A percentile compares a stretch with the other conserved stretches of the same genome.
Conservation (phyloP, 2,113 vertebrate species). For the Sminthopsis crassicaudata region DNA sequence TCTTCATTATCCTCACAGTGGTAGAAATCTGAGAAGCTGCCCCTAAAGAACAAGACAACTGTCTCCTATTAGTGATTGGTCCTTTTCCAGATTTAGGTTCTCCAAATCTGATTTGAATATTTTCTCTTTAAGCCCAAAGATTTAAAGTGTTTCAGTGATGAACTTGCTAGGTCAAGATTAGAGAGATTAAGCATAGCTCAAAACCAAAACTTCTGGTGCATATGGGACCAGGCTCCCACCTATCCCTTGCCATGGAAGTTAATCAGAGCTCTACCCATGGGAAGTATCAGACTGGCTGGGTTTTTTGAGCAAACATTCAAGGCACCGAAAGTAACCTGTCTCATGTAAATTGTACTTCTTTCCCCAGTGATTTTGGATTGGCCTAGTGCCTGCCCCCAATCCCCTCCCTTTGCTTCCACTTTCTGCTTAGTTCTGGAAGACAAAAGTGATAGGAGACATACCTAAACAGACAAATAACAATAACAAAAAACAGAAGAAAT, state of each 20-base stretch:
- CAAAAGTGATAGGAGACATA: background rate
- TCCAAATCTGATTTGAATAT: slow-evolving; percentile 7
- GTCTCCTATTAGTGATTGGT: slow-evolving; percentile 12
- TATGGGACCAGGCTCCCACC: background rate
- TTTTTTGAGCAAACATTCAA: background rate
- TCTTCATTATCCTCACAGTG: background rate
- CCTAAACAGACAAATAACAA: background rate
- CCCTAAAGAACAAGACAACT: slow-evolving; percentile 9
- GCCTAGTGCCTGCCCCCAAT: background rate
- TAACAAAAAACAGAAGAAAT: background rate
- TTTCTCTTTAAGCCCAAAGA: background rate
- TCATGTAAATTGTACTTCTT: background rate
- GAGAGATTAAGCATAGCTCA: background rate
- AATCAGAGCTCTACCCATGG: background rate
- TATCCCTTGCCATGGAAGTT: background rate
- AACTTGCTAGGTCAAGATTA: background rate
- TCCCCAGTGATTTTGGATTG: background rate
- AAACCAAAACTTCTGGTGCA: background rate
- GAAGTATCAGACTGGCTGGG: background rate
- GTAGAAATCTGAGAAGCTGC: slow-evolving; percentile 18
- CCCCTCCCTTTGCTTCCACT: background rate
- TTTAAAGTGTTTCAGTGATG: background rate
- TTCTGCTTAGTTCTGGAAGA: background rate
- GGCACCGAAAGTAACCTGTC: background rate
- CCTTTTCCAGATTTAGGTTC: slow-evolving; percentile 43